Conservation (phyloP, 2,113 vertebrate genomes). For the Hyperopisus bebe region DNA sequence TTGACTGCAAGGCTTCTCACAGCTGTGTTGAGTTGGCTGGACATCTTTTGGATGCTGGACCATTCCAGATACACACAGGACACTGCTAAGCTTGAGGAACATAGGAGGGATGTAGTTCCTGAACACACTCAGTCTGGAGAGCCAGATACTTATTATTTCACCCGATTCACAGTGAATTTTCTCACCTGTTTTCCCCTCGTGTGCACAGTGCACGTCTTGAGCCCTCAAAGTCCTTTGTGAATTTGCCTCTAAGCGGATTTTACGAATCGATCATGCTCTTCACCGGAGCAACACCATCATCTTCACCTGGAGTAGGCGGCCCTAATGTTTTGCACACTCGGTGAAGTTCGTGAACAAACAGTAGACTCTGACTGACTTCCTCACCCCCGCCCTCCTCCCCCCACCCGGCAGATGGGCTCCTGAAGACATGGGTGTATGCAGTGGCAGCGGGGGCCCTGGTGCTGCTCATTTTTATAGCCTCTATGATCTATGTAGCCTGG, state of each 20-base stretch:
- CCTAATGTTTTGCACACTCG: not conserved
- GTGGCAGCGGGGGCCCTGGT: slow-evolving; percentile 92
- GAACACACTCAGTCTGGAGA: not conserved
- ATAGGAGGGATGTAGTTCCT: not conserved
- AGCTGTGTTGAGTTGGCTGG: not conserved
- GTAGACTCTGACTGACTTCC: not conserved
- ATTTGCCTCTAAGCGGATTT: not conserved
- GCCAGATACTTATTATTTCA: not conserved
- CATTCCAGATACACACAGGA: not conserved
- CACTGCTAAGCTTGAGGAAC: not conserved
- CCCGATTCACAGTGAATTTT: not conserved
- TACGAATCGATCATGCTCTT: not conserved
- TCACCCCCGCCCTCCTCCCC: slow-evolving; percentile 30
- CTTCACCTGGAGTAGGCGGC: not conserved
- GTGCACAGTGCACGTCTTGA: not conserved
- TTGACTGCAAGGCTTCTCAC: not conserved
- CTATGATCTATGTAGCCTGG: slow-evolving; percentile 99
- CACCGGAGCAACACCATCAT: too few relatives aligned
- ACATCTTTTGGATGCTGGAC: not conserved
- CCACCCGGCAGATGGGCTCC: slow-evolving; percentile 79
- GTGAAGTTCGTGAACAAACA: not conserved
- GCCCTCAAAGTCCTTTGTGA: not conserved
- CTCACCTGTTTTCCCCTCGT: not conserved
- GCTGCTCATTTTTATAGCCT: slow-evolving; percentile 95
- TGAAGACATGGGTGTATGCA: slow-evolving; percentile 99